phyloP scores from a whole-genome alignment of 2,113 vertebrate genomes.

The Protomyctophum bolini region DNA sequence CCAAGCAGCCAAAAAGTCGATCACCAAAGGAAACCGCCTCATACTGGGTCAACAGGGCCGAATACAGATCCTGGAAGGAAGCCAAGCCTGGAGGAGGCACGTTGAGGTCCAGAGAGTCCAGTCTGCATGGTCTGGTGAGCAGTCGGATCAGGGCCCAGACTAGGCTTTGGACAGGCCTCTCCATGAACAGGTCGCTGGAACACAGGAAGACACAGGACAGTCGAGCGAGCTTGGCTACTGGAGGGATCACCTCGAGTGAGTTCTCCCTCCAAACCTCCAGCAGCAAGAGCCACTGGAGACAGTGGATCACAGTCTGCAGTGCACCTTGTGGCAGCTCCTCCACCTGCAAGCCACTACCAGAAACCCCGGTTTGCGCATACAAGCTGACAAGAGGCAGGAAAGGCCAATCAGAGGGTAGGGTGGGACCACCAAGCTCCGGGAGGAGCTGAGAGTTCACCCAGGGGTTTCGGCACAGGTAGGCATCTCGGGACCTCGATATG shows the following conservation, averaged over 20 bases:
- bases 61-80: slow-evolving; percentile 92
- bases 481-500: slow-evolving; percentile 78
- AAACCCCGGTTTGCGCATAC: slow-evolving; percentile 82
- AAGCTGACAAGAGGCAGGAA: slow-evolving; percentile 90
- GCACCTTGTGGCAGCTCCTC: slow-evolving; percentile 80
- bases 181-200: slow-evolving; percentile 92
- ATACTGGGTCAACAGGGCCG: slow-evolving; percentile 89
- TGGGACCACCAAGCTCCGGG: slow-evolving; percentile 84
- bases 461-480: slow-evolving; percentile 79
- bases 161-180: slow-evolving; percentile 83
- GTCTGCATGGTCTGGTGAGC: slow-evolving; percentile 79
- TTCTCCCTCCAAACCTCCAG: slow-evolving; percentile 91
- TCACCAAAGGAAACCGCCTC: slow-evolving; percentile 96
- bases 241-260: slow-evolving; percentile 79
- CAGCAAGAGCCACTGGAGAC: slow-evolving; percentile 92
- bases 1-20: slow-evolving; percentile 88
- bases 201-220: slow-evolving; percentile 93
- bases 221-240: slow-evolving; percentile 88
- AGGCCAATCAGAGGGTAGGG: slow-evolving; percentile 91
- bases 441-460: slow-evolving; percentile 84
- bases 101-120: slow-evolving; percentile 84
- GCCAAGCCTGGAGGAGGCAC: slow-evolving; percentile 88
- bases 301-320: slow-evolving; percentile 79
- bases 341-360: slow-evolving; percentile 70
- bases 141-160: slow-evolving; percentile 83